A percentile compares a stretch with the other conserved stretches of the same genome.
These are phyloP conservation scores for Eucidaris tribuloides DNA, from an alignment of 35 echinoderm and acorn worm species.

Conservation along the genomic window DNA sequence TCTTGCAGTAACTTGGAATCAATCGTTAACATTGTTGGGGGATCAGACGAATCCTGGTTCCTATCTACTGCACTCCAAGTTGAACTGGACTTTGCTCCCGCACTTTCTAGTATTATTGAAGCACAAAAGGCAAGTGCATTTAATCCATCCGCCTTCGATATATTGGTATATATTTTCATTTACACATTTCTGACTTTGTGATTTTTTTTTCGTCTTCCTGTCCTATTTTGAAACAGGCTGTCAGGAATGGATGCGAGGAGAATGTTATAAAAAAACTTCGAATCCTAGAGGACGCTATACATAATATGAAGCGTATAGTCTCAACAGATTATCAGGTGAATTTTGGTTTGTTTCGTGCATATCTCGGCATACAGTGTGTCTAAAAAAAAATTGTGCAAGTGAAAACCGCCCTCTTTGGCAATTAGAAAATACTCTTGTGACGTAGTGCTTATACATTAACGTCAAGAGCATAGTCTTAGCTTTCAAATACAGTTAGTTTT, in stretches of 20 bases:
- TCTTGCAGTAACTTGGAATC: conserved; percentile 16
- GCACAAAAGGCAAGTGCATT: background rate
- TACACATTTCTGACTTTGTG: background rate
- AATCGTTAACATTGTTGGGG: background rate
- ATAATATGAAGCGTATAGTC: background rate
- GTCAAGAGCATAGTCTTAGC: too few species aligned
- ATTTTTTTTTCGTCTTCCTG: background rate
- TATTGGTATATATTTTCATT: background rate
- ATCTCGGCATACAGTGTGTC: too few species aligned
- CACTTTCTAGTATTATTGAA: conserved; percentile 17
- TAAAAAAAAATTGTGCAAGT: too few species aligned
- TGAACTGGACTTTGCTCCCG: conserved; percentile 17
- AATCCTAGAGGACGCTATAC: background rate
- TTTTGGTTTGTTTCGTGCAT: too few species aligned
- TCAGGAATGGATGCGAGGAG: background rate
- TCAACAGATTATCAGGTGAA: conserved; percentile 8
- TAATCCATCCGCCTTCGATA: background rate
- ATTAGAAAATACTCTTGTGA: too few species aligned
- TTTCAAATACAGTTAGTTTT: too few species aligned
- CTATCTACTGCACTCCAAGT: background rate
- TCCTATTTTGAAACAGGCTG: background rate
- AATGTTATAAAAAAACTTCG: background rate
- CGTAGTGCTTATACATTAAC: too few species aligned
- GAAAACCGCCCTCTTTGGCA: too few species aligned
- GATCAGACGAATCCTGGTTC: background rate